phyloP scores from a whole-genome alignment of 2,797 vertebrate species.

The Kryptopterus vitreolus region DNA sequence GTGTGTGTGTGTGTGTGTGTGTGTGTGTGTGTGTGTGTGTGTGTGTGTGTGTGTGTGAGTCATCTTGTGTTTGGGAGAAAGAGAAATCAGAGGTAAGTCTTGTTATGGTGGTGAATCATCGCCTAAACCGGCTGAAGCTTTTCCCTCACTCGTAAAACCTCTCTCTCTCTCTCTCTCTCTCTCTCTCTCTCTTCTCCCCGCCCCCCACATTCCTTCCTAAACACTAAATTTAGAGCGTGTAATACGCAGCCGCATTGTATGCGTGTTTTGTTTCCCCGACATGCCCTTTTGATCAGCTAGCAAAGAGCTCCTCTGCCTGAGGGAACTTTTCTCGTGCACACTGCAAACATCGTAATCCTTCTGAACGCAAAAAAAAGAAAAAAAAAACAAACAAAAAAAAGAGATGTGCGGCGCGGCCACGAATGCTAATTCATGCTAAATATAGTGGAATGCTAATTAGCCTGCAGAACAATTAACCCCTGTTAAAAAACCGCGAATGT shows the following conservation, averaged over 20 bases:
- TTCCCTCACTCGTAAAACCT: neutral
- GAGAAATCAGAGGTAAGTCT: neutral
- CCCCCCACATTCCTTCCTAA: neutral
- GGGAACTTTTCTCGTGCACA: neutral
- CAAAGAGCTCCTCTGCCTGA: neutral
- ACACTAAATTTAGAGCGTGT: neutral
- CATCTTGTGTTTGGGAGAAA: neutral
- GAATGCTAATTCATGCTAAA: neutral
- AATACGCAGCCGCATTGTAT: neutral
- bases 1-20: neutral
- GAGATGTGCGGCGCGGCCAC: neutral
- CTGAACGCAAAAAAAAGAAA: neutral
- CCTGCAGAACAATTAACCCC: neutral
- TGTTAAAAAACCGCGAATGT: neutral
- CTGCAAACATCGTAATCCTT: neutral
- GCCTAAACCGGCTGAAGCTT: neutral
- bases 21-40: neutral
- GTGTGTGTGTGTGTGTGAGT: neutral
- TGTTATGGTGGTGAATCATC: neutral
- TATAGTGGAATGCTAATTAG: neutral
- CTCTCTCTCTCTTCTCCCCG: neutral
- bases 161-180: neutral
- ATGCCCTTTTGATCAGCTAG: slow-evolving; percentile 3
- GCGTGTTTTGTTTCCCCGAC: neutral
- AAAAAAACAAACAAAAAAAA: no score